A percentile compares a stretch with the other conserved stretches of the same genome.
These are phyloP conservation scores for Chironomus striatipennis DNA, from an alignment of 1,140 invertebrate genomes.

Conservation along the genomic window DNA sequence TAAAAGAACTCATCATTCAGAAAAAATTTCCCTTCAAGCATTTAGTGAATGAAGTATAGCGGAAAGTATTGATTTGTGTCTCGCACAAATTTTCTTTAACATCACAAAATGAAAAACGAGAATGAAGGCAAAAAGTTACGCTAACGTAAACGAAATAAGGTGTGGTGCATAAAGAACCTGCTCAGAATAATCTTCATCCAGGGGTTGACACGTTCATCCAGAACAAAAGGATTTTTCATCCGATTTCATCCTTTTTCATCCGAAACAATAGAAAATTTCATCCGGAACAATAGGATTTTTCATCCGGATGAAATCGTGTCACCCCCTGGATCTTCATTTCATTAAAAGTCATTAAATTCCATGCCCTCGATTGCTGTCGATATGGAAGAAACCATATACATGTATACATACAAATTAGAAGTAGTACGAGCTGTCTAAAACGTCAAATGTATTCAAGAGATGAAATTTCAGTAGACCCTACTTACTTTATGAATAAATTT, in stretches of 20 bases:
- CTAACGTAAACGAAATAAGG: slow-evolving; percentile 14
- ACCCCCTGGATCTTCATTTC: too few species aligned
- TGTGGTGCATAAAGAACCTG: neutral
- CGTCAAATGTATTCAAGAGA: neutral
- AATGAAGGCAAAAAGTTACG: neutral
- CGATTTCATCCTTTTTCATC: too few species aligned
- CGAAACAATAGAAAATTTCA: too few species aligned
- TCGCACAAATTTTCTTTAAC: neutral
- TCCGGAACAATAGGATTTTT: too few species aligned
- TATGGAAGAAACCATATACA: neutral
- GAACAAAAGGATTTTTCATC: too few species aligned
- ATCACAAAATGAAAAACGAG: neutral
- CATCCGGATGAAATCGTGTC: too few species aligned
- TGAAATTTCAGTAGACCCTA: neutral
- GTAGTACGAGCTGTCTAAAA: too few species aligned
- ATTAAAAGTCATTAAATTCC: slow-evolving; percentile 21
- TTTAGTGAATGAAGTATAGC: too few species aligned
- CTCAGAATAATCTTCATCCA: slow-evolving; percentile 19
- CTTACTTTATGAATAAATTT: slow-evolving; percentile 13
- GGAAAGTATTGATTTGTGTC: neutral
- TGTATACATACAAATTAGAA: neutral
- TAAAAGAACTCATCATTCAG: too few species aligned
- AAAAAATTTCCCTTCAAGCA: too few species aligned
- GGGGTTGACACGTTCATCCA: too few species aligned
- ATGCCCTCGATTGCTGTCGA: neutral